Base-by-base conservation (phyloP, 2,797 vertebrate genomes). In the Carcharodon carcharias region DNA sequence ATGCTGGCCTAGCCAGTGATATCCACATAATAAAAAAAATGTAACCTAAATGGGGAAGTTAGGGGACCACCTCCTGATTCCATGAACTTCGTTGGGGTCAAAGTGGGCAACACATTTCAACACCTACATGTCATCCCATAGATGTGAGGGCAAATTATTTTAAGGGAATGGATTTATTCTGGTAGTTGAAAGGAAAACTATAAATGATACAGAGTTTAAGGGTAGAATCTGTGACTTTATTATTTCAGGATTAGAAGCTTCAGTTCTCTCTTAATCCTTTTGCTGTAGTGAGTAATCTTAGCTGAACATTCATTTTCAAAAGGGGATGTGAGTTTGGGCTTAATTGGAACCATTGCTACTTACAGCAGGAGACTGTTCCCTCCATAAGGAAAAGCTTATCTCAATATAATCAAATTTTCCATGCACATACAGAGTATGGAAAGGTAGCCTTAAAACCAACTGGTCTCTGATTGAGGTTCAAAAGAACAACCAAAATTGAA, bases 331-430 rank as follows among this genome's bases (percentile, higher is more conserved):
- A 95, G 40, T 73, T 54, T 58, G 50, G 67, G 67, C 69, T 95
- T 95, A 95, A 95, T 95, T 95, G 94, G 28, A 95, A 95, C 50
- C 67, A 71, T 77, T 77, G 14, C 45, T 9, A 28, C 50, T 56
- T 71, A 14, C 54, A 95, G 67, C 94, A 95, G 63, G 61, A 54
- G 69, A 56, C 9, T 50, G 65, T 50, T 69, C 21, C 71, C 26
- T 12, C 56, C 40, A 71, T 95, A 95, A 95, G 93, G 65, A 71
- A 95, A 69, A 71, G 93, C 67, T 73, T 95, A 95, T 50, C 67
- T 95, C 21, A 95, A 54, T 8, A 12, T 40, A 95, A 61, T 28
- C 40, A 71, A 45, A 95, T 54, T 95, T 95, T 95, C 45, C 93
- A 71, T 45, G 67, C 67, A 54, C 12, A 26, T 69, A 54, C 89